Evolutionary conservation across 2,113 vertebrate genomes (phyloP).

Genomic region (Bos taurus): ARS-UCD2.0 NC_037344.1:34117501-34118000

Average conservation of each 20-base stretch:
- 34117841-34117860: neutral
- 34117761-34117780: neutral
- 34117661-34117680: neutral
- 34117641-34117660: neutral
- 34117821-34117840: neutral
- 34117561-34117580: neutral
- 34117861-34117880: neutral
- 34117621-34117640: neutral
- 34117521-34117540: neutral
- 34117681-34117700: neutral
- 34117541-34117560: neutral
- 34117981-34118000: neutral
- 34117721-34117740: neutral
- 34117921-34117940: neutral
- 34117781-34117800: neutral
- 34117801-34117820: neutral
- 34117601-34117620: neutral
- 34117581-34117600: neutral
- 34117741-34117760: neutral
- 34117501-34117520: neutral
- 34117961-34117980: neutral
- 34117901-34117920: neutral
- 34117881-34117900: neutral
- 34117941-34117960: neutral
- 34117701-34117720: neutral